phyloP scores from a whole-genome alignment of 2,888 invertebrate species.

The Himalopsyche japonica region DNA sequence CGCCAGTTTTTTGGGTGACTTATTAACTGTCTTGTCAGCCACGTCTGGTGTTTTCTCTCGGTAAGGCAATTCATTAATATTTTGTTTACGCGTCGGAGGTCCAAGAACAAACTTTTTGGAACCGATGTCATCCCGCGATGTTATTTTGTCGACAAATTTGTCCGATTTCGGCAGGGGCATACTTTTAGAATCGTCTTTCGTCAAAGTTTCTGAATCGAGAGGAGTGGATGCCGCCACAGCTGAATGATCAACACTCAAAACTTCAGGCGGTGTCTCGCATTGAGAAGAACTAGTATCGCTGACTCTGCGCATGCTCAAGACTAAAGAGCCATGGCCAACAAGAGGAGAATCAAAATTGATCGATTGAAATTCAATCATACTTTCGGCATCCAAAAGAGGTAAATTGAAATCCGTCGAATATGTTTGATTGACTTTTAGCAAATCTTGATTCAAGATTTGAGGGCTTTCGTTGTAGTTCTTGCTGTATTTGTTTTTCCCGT shows the following conservation, averaged over 20 bases:
- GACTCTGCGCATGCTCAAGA: background rate
- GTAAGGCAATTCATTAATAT: constrained; percentile 3
- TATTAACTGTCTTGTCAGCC: background rate
- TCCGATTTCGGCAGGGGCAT: background rate
- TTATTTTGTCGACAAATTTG: background rate
- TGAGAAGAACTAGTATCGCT: constrained; percentile 16
- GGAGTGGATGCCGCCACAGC: constrained; percentile 11
- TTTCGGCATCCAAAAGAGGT: constrained; percentile 32
- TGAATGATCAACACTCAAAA: background rate
- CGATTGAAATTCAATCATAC: constrained; percentile 27
- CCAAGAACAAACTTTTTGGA: constrained; percentile 30
- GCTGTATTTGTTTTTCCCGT: background rate
- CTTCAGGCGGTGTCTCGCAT: background rate
- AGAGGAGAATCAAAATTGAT: constrained; percentile 19
- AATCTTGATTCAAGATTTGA: background rate
- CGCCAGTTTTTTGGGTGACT: background rate
- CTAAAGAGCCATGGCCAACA: background rate
- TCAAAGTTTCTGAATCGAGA: background rate
- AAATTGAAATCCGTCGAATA: constrained; percentile 5
- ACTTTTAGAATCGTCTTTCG: background rate
- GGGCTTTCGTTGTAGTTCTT: background rate
- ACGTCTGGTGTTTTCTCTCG: background rate
- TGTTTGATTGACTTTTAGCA: background rate
- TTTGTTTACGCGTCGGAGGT: constrained; percentile 32
- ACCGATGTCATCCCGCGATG: background rate